Percentiles rank a stretch among this genome's conserved stretches.
Evolutionary conservation across 2,113 vertebrate genomes (phyloP).

Genomic region (Piaya cayana): DNA sequence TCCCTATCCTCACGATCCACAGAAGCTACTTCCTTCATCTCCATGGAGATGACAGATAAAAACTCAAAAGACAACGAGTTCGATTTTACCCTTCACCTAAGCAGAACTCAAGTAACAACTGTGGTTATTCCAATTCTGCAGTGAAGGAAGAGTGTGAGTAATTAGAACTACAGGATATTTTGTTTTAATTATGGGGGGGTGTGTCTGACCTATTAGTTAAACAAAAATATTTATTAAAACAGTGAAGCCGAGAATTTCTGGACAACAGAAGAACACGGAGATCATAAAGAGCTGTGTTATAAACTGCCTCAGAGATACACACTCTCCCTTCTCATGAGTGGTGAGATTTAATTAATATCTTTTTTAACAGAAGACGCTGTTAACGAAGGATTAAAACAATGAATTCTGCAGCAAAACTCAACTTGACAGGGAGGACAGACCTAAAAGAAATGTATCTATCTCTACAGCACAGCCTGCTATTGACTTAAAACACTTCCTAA

Average conservation of each 20-base stretch:
- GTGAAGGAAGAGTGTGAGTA: neutral
- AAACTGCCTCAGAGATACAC: neutral
- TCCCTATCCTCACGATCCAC: neutral
- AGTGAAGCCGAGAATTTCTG: neutral
- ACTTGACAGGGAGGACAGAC: neutral
- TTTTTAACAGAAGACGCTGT: neutral
- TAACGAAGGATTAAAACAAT: neutral
- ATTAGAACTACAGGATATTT: neutral
- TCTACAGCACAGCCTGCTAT: neutral
- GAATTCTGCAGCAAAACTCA: accelerated
- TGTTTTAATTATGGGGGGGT: neutral
- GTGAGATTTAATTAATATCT: neutral
- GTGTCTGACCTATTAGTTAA: neutral
- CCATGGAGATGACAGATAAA: neutral
- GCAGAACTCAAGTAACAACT: neutral
- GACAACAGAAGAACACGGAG: neutral
- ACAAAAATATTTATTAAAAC: neutral
- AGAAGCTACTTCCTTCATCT: neutral
- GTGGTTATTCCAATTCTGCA: neutral
- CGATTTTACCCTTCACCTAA: neutral
- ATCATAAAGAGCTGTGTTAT: neutral
- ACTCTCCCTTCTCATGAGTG: neutral
- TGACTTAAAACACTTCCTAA: neutral
- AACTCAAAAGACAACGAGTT: neutral
- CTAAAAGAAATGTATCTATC: neutral